phyloP scores from a whole-genome alignment of 2,888 invertebrate genomes.

The Caenorhabditis doughertyi region DNA sequence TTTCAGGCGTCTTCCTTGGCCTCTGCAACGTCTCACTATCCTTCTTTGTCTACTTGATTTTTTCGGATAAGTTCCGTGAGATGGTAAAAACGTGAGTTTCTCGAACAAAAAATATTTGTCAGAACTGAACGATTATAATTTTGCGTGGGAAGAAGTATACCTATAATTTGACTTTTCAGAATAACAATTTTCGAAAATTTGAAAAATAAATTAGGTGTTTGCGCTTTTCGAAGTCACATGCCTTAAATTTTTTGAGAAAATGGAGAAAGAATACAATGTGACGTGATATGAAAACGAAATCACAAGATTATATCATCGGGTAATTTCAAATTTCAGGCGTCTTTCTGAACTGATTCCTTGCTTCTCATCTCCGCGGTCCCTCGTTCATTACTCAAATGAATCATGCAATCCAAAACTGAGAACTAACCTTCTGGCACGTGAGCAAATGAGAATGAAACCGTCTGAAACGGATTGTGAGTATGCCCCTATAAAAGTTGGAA shows the following conservation, averaged over 20 bases:
- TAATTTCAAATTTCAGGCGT: constrained; percentile 29
- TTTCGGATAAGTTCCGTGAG: constrained; percentile 78
- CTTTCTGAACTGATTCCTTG: constrained; percentile 44
- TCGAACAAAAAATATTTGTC: neutral
- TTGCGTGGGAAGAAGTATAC: neutral
- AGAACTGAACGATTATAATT: constrained; percentile 22
- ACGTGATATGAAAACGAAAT: no score
- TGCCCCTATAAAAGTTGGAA: no score
- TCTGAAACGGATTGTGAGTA: constrained; percentile 44
- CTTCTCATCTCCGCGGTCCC: constrained; percentile 34
- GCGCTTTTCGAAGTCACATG: no score
- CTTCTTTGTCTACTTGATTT: constrained; percentile 79
- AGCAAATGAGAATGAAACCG: constrained; percentile 36
- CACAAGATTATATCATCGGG: no score
- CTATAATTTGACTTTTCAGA: no score
- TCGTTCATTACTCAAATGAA: constrained; percentile 41
- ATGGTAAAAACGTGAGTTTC: constrained; percentile 75
- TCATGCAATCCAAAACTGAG: constrained; percentile 39
- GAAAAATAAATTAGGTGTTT: no score
- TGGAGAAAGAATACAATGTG: no score
- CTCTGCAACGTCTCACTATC: constrained; percentile 81
- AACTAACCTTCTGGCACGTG: constrained; percentile 37
- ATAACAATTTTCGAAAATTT: no score
- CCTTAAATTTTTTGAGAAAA: no score
- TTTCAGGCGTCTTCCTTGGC: constrained; percentile 77